These are phyloP conservation scores for Botrylloides violaceus DNA, from an alignment of 23 tunicate species.

Conservation along the genomic window DNA sequence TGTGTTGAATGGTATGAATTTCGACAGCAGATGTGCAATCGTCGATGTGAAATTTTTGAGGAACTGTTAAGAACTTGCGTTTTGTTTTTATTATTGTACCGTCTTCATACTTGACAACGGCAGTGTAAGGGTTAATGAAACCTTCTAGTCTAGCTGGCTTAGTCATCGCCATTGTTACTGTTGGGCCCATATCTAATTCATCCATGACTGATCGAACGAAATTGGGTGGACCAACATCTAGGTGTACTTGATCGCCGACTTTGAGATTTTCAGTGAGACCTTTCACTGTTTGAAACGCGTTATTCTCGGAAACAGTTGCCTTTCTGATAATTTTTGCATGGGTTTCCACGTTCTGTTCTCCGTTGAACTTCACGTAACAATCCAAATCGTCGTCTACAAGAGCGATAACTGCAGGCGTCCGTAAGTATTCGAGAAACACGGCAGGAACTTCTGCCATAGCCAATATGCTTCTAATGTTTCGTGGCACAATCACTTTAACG, in stretches of 20 bases:
- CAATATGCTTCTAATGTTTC: not conserved
- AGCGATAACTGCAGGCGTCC: not conserved
- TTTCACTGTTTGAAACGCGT: not conserved
- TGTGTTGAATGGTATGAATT: not conserved
- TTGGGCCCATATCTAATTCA: not conserved
- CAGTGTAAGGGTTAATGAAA: not conserved
- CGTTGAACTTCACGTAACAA: not conserved
- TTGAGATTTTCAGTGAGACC: not conserved
- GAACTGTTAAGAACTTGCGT: not conserved
- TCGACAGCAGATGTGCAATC: not conserved
- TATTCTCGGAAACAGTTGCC: not conserved
- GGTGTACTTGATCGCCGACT: not conserved
- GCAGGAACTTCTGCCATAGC: not conserved
- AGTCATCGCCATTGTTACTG: not conserved
- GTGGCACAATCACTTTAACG: not conserved
- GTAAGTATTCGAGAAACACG: not conserved
- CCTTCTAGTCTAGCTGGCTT: not conserved
- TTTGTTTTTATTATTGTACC: not conserved
- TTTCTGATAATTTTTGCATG: not conserved
- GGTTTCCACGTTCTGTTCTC: not conserved
- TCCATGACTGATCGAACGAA: not conserved
- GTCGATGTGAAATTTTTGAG: not conserved
- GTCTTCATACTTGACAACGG: not conserved
- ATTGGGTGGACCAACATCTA: slow-evolving; percentile 6
- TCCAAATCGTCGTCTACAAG: not conserved